Base-by-base conservation (phyloP, 2,113 vertebrate species). In the Charadrius vociferus region DNA sequence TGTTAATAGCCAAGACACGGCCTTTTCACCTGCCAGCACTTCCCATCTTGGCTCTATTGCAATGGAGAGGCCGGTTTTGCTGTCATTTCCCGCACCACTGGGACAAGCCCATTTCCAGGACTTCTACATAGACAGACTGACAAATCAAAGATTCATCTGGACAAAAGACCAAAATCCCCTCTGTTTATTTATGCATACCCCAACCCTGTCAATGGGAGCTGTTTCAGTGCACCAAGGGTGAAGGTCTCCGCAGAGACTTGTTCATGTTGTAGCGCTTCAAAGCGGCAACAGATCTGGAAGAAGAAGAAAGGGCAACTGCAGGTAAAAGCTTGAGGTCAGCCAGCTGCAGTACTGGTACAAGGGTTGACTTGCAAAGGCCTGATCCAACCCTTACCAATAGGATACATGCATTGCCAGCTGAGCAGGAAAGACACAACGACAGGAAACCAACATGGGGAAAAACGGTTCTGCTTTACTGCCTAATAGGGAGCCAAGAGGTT, bases 401-500 rank as follows among this genome's bases (percentile, higher is more conserved):
- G 55, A 79, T 43, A 68, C 49, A 80, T 10, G 4, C 41, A 47
- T 15, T 66, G 75, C 55, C 84, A 88, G 27, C 47, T 39, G 32
- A 84, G 73, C 2, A 4, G 79, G 58, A 84, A 93, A 78, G 90
- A 77, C 47, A 74, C 26, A 37, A 86, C 0, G 3, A 87, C 63
- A 93, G 87, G 56, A 94, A 95, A 93, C 18, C 49, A 86, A 53
- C 34, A 61, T 4, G 7, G 39, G 75, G 27, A 41, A 73, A 95
- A 59, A 55, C 3, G 10, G 52, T 94, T 95, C 90, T 90, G 73
- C 58, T 93, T 94, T 78, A 78, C n/a, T 79, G 85, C 80, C 87
- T 80, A 94, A 90, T n/a, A 90, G 80, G 82, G 82, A 97, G 91
- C 12, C 72, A 88, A 93, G 66, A 92, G 87, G 91, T 83, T 84